These are phyloP conservation scores for Serranus cabrilla DNA, from an alignment of 2,797 vertebrate genomes.

Conservation along the genomic window DNA sequence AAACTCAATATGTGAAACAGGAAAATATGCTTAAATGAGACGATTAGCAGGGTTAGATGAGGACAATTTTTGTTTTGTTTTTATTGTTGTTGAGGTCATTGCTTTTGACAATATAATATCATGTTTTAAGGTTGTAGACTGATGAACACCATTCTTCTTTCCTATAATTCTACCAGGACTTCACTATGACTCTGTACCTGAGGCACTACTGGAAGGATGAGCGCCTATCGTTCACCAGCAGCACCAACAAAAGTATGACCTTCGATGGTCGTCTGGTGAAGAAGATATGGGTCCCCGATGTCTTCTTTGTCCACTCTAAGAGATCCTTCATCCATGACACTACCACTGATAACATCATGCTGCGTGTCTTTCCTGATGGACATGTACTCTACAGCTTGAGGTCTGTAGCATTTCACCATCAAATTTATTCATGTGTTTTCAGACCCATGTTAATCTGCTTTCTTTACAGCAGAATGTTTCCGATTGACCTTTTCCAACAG, in stretches of 20 bases:
- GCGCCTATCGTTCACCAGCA: conserved; percentile 92
- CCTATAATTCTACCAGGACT: conserved; percentile 85
- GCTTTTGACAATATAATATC: background rate
- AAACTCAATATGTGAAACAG: too few species aligned
- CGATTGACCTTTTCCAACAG: too few species aligned
- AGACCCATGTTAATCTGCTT: background rate
- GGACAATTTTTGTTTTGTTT: too few species aligned
- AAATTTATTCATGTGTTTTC: background rate
- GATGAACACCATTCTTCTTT: background rate
- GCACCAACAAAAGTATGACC: conserved; percentile 97
- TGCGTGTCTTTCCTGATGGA: conserved; percentile 94
- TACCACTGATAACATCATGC: conserved; percentile 97
- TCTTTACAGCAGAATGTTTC: too few species aligned
- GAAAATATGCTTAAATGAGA: too few species aligned
- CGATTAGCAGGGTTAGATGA: too few species aligned
- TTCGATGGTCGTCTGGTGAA: conserved; percentile 96
- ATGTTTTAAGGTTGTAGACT: background rate
- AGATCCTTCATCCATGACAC: conserved; percentile 96
- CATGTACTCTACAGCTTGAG: conserved; percentile 98
- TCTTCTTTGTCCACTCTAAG: conserved; percentile 99
- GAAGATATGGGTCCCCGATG: conserved; percentile 99
- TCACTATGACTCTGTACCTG: conserved; percentile 98
- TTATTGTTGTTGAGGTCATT: too few species aligned
- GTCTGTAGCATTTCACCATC: conserved; percentile 73
- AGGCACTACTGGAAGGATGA: conserved; percentile 98